Base-by-base conservation (phyloP, 2,797 vertebrate genomes). In the Phrynocephalus vlangalii region DNA sequence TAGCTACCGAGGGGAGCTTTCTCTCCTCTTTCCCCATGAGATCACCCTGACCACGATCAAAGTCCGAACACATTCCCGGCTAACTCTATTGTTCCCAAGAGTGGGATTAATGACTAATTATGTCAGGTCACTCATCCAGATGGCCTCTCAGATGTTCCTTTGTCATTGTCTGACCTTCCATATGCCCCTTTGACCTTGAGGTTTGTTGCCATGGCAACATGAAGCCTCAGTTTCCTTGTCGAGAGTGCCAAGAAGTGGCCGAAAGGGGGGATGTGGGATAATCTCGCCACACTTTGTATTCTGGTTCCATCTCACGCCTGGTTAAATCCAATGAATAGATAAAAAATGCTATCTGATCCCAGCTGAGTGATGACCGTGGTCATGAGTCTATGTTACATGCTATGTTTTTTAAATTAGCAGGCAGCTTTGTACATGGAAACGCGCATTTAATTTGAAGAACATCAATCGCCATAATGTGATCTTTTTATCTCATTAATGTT, bases 121-220 rank as follows among this genome's bases (percentile, higher is more conserved):
- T 98, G 98, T 98, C 96, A 96, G 98, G 98, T 99, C 98, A 98
- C 98, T 99, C 98, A 97, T 98, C 98, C 98, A 99, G 98, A 99
- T 99, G 98, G 98, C 98, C 98, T 98, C 97, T 97, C 96, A 97
- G 98, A 98, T 98, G 97, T 98, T 97, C 97, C 97, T 97, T 96
- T 97, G 97, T 98, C 98, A 98, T 97, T 97, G 96, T 94, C 96
- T 98, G 96, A 97, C 97, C 96, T 98, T 98, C 97, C 98, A 97
- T 97, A 96, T 97, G 97, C 98, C 98, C 98, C 98, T 97, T 97
- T 98, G 98, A 99, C 98, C 98, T 97, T 97, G 96, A 96, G 96
- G 94, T 96, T 97, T 96, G 98, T 99, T 98, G 96, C 98, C 96
- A 96, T 98, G 97, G 97, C 97, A 98, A 99, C 98, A 95, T 96